A percentile compares a stretch with the other conserved stretches of the same genome.
Evolutionary conservation across 2,888 invertebrate species (phyloP).

Genomic region (Neuroscelio doddi): DNA sequence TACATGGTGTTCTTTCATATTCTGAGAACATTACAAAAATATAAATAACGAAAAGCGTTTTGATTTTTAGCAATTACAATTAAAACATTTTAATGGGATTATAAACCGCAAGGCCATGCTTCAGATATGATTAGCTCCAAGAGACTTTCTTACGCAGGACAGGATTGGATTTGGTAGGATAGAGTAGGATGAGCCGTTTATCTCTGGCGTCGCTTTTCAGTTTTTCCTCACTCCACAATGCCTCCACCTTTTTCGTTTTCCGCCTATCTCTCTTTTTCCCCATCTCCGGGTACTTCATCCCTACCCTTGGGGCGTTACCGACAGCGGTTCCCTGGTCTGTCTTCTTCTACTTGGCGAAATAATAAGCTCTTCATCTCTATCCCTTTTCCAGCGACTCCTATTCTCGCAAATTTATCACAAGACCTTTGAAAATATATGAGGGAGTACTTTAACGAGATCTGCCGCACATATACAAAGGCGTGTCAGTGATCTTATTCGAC

Average conservation of each 20-base stretch:
- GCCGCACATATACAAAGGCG: constrained; percentile 6
- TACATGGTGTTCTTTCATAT: no score
- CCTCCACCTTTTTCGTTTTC: constrained; percentile 18
- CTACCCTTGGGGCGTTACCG: constrained; percentile 59
- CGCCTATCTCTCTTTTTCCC: constrained; percentile 41
- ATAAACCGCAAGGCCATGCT: constrained; percentile 26
- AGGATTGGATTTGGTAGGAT: constrained; percentile 64
- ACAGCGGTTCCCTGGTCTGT: constrained; percentile 47
- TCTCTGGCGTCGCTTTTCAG: constrained; percentile 69
- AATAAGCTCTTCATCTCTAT: constrained; percentile 63
- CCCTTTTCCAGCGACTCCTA: constrained; percentile 36
- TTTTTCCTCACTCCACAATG: constrained; percentile 53
- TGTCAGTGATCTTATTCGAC: constrained; percentile 23
- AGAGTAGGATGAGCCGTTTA: constrained; percentile 69
- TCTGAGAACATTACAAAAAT: no score
- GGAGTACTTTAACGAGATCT: constrained; percentile 38
- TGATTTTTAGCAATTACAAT: background rate
- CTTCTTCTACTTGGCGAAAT: constrained; percentile 58
- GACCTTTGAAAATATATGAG: constrained; percentile 36
- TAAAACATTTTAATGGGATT: constrained; percentile 25
- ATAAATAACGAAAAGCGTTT: no score
- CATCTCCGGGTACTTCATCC: constrained; percentile 58
- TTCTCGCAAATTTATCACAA: constrained; percentile 44
- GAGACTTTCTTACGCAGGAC: constrained; percentile 58
- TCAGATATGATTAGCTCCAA: constrained; percentile 65